Conservation (phyloP, 2,888 invertebrate genomes). For the Drosophila rellima region DNA sequence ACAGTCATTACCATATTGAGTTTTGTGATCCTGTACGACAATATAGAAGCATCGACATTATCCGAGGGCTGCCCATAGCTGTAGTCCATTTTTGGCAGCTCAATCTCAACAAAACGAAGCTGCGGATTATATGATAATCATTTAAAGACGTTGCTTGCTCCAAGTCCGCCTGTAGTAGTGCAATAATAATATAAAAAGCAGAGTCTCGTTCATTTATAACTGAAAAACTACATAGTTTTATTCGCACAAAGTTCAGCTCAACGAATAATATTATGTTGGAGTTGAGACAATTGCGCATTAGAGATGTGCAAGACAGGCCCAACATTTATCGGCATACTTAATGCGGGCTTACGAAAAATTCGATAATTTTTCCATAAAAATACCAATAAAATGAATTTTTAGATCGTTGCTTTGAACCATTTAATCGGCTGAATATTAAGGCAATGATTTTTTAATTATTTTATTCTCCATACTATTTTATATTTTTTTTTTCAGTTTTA, state of each 20-base stretch:
- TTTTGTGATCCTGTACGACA: constrained; percentile 26
- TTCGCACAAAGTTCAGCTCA: background rate
- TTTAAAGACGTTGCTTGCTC: background rate
- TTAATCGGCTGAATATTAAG: background rate
- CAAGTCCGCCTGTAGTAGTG: background rate
- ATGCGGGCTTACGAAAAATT: background rate
- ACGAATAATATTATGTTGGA: background rate
- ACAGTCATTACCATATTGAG: constrained; percentile 40
- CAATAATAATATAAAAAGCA: background rate
- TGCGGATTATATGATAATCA: constrained; percentile 15
- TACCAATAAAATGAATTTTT: background rate
- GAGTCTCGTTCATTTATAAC: background rate
- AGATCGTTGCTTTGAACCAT: no score
- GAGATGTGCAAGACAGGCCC: constrained; percentile 26
- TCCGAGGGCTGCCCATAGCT: constrained; percentile 12
- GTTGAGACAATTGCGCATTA: constrained; percentile 33
- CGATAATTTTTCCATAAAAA: constrained; percentile 15
- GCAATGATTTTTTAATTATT: background rate
- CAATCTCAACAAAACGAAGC: constrained; percentile 3
- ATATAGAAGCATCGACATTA: constrained; percentile 9
- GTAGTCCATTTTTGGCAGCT: constrained; percentile 16
- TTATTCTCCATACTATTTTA: constrained; percentile 3
- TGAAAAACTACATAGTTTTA: background rate
- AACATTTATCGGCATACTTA: constrained; percentile 19
- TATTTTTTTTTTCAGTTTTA: constrained; percentile 13